phyloP scores from a whole-genome alignment of 2,113 vertebrate species.

The Tamias sibiricus region DNA sequence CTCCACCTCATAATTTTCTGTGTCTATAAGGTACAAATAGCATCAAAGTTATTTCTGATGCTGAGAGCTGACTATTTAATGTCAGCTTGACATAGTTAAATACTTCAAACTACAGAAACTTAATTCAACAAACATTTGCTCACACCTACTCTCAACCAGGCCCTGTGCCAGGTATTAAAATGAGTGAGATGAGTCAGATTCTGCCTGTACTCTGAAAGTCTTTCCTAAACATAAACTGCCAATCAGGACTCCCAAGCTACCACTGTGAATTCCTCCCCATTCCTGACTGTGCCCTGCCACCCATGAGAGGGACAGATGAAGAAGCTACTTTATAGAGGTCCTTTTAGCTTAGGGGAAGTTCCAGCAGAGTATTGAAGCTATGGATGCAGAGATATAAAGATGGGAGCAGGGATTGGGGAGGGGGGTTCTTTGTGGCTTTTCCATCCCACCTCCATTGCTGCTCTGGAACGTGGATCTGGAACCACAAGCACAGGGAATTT shows the following conservation, averaged over 20 bases:
- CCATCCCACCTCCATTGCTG: not conserved
- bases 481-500: not conserved
- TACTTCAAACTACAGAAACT: conserved; percentile 70
- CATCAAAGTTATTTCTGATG: conserved; percentile 61
- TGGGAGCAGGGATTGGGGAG: too few species aligned
- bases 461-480: not conserved
- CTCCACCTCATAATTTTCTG: conserved; percentile 44
- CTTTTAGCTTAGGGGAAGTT: not conserved
- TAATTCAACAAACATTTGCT: conserved; percentile 75
- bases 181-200: conserved; percentile 52
- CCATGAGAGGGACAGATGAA: not conserved
- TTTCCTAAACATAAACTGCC: not conserved
- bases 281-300: not conserved
- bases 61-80: conserved; percentile 59
- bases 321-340: not conserved
- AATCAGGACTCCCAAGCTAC: not conserved
- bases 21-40: conserved; percentile 44
- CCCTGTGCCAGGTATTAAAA: conserved; percentile 65
- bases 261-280: not conserved
- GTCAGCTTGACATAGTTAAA: conserved; percentile 59
- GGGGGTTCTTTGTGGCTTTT: not conserved
- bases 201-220: not conserved
- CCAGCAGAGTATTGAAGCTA: not conserved
- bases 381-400: not conserved
- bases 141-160: conserved; percentile 61